Percentiles rank a stretch among this genome's conserved stretches.
Conservation (phyloP, 2,888 invertebrate species). For the Celastrina argiolus region DNA sequence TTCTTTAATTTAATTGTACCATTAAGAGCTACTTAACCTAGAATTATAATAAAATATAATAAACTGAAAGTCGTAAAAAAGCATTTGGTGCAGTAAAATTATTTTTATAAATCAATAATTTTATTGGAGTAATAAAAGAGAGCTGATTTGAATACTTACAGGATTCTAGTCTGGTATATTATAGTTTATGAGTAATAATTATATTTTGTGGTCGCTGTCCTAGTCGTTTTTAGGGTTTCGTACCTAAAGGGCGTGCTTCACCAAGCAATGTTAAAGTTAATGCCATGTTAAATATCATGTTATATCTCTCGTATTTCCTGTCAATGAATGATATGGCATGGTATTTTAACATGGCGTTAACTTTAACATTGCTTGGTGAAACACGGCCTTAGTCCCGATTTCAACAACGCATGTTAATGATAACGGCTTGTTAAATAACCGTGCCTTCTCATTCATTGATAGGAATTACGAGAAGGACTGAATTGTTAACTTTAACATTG, state of each 20-base stretch:
- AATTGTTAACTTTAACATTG: too few species aligned
- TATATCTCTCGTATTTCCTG: too few species aligned
- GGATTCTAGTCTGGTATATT: neutral
- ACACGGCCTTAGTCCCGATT: too few species aligned
- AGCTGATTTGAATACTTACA: neutral
- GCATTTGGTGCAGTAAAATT: conserved; percentile 1
- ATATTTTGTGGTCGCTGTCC: neutral
- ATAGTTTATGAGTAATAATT: neutral
- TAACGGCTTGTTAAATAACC: too few species aligned
- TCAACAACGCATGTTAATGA: too few species aligned
- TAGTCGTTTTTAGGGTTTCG: neutral
- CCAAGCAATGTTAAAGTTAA: too few species aligned
- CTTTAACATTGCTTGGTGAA: too few species aligned
- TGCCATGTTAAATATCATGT: neutral
- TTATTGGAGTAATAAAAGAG: neutral
- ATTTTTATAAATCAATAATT: conserved; percentile 12
- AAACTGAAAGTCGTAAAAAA: neutral
- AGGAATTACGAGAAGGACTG: too few species aligned
- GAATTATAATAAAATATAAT: conserved; percentile 5
- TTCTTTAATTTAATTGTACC: neutral
- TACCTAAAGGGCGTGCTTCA: too few species aligned
- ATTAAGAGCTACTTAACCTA: neutral
- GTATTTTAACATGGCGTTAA: too few species aligned
- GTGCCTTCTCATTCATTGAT: too few species aligned
- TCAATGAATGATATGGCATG: too few species aligned